A percentile compares a stretch with the other conserved stretches of the same genome.
Conservation (phyloP, 2,888 invertebrate genomes). For the Onthophagus sagittarius region DNA sequence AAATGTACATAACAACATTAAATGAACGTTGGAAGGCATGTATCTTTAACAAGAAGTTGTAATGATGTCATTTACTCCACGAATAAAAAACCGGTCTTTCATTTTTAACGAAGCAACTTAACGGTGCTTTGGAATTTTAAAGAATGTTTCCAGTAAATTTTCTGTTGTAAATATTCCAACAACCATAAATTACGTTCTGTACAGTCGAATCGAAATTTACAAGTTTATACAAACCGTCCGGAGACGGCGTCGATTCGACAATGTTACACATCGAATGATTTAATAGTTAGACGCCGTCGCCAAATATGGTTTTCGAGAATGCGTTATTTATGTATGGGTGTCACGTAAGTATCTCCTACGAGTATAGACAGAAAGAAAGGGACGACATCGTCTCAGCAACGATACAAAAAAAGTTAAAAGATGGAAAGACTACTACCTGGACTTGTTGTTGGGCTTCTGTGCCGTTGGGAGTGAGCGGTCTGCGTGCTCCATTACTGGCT, state of each 20-base stretch:
- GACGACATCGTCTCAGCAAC: neutral
- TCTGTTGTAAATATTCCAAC: neutral
- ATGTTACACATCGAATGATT: neutral
- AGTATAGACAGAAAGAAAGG: neutral
- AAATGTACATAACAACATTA: neutral
- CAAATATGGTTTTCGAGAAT: neutral
- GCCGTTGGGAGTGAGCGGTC: constrained; percentile 74
- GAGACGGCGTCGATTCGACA: neutral
- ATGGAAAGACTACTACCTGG: constrained; percentile 55
- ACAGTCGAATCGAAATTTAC: neutral
- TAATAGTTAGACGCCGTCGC: neutral
- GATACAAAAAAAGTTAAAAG: neutral
- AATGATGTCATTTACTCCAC: neutral
- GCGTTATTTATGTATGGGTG: neutral
- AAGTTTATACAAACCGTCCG: constrained; percentile 1
- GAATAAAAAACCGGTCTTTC: neutral
- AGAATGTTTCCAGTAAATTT: neutral
- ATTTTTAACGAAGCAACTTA: neutral
- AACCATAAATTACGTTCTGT: neutral
- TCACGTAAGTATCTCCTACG: neutral
- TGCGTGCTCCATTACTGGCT: constrained; percentile 60
- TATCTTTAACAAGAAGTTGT: neutral
- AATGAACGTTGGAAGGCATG: neutral
- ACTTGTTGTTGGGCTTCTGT: constrained; percentile 57
- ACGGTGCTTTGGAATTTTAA: neutral